Conservation (phyloP, 2,113 vertebrate species). For the Erythrolamprus reginae region DNA sequence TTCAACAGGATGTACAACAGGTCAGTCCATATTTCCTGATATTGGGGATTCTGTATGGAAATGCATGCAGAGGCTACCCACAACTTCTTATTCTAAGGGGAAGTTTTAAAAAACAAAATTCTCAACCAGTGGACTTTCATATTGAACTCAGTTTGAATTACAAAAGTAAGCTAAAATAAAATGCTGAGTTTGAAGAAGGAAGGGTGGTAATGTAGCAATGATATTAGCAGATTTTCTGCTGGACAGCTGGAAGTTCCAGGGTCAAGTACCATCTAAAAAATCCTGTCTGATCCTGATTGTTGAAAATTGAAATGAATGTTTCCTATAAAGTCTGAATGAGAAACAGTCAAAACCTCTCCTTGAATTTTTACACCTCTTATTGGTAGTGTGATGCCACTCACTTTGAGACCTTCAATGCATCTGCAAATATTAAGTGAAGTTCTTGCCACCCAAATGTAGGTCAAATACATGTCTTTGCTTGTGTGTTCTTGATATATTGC, state of each 20-base stretch:
- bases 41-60: background rate
- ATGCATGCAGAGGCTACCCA: background rate
- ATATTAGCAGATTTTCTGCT: background rate
- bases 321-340: background rate
- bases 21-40: constrained; percentile 49
- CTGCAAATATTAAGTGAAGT: background rate
- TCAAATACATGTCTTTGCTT: background rate
- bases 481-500: background rate
- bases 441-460: background rate
- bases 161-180: background rate
- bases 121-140: background rate
- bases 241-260: background rate
- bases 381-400: background rate
- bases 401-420: background rate
- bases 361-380: background rate
- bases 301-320: background rate
- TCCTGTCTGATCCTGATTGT: background rate
- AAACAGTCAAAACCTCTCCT: background rate
- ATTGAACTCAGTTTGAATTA: background rate
- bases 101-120: background rate
- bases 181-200: background rate
- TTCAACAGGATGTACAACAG: constrained; percentile 97
- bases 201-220: background rate
- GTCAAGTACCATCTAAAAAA: background rate
- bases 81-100: background rate